These are phyloP conservation scores for Diadromus collaris DNA, from an alignment of 2,888 invertebrate species.

Conservation along the genomic window DNA sequence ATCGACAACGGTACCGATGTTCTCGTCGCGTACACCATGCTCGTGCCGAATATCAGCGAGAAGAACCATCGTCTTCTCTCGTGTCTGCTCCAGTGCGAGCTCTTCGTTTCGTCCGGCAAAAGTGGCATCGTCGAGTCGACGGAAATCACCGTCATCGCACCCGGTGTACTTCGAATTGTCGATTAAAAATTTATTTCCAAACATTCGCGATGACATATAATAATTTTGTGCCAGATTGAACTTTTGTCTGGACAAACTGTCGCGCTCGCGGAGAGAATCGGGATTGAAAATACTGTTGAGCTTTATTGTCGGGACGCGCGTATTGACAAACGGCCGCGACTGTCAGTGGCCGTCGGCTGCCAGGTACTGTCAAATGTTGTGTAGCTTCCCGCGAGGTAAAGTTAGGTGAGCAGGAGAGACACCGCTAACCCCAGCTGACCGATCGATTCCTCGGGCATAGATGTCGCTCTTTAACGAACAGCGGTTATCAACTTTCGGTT, in stretches of 20 bases:
- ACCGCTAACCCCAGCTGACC: slow-evolving; percentile 3
- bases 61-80: slow-evolving; percentile 84
- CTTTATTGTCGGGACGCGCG: neutral
- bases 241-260: neutral
- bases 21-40: slow-evolving; percentile 85
- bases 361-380: slow-evolving; percentile 37
- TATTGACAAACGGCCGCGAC: slow-evolving; percentile 17
- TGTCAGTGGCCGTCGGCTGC: slow-evolving; percentile 52
- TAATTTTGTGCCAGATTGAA: neutral
- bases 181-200: slow-evolving; percentile 21
- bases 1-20: slow-evolving; percentile 86
- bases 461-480: slow-evolving; percentile 42
- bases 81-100: slow-evolving; percentile 74
- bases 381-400: slow-evolving; percentile 14
- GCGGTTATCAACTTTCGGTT: slow-evolving; percentile 38
- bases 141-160: slow-evolving; percentile 50
- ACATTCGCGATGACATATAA: slow-evolving; percentile 29
- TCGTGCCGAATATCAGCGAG: slow-evolving; percentile 84
- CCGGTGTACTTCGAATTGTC: slow-evolving; percentile 12
- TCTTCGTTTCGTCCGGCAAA: slow-evolving; percentile 60
- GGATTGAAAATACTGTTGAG: neutral
- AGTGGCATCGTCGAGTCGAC: slow-evolving; percentile 44
- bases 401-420: slow-evolving; percentile 3
- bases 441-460: slow-evolving; percentile 43
- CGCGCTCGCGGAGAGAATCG: neutral